Base-by-base conservation (phyloP, 1,140 invertebrate genomes). In the Cydia strobilella region DNA sequence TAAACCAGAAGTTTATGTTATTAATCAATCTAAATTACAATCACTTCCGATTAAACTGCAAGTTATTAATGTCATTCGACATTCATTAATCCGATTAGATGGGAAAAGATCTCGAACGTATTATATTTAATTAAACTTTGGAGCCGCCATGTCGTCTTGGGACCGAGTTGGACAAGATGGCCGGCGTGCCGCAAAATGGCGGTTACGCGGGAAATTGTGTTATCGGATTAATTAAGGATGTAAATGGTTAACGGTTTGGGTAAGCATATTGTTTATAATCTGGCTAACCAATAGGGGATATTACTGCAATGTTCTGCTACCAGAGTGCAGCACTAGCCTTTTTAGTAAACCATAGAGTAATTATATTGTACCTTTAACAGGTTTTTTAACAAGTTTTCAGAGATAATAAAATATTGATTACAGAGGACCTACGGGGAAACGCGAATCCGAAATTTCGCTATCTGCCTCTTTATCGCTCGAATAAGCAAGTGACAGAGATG, bases 21-120 rank as follows among this genome's bases (percentile, higher is more conserved):
- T 69, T 69, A 35, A 42, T 69, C 31, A 69, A 69, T 42, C 65
- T 18, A 39, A 69, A 69, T 69, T 69, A 69, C 65, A 39, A 69
- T 18, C 65, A 35, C 65, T 69, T 69, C 65, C 65, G 65, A 69
- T 69, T 39, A 69, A 69, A 69, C 3, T 35, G 65, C 65, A 69
- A 69, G 65, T 69, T 69, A 69, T 69, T 69, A 69, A 69, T 69
- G 65, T 69, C 65, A 69, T 69, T 69, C 65, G 65, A 69, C 65
- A 69, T 39, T 39, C 5, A 39, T 69, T 69, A 69, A 69, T 69
- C 65, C 31, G 27, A 69, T 69, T 69, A 69, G 31, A 69, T 69
- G 65, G 31, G 65, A 69, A 69, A 69, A 69, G 65, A 42, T 69
- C 25, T 15, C 20, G 63, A 66, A 66, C 18, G 25, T 66, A 63